Percentiles rank a stretch among this genome's conserved stretches.
These are phyloP conservation scores for Volucella zonaria DNA, from an alignment of 2,888 invertebrate species.

Conservation along the genomic window DNA sequence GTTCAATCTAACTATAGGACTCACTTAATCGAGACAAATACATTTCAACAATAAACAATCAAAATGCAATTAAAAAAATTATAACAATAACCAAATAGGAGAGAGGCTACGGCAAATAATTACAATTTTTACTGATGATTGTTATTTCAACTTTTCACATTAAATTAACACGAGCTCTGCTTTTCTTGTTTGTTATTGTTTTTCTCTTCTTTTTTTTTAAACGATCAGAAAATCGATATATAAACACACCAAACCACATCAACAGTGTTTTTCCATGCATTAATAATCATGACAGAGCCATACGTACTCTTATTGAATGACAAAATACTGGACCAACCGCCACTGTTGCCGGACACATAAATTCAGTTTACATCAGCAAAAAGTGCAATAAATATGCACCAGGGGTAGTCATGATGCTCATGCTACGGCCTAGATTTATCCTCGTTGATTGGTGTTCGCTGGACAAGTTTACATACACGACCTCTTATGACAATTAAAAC, in stretches of 20 bases:
- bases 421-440: constrained; percentile 47
- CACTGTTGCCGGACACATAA: constrained; percentile 25
- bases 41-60: constrained; percentile 47
- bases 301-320: constrained; percentile 33
- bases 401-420: background rate
- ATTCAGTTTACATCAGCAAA: constrained; percentile 70
- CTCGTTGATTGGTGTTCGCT: constrained; percentile 41
- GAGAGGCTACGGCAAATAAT: constrained; percentile 9
- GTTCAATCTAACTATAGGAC: constrained; percentile 50
- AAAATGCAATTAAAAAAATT: constrained; percentile 54
- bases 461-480: constrained; percentile 69
- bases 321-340: constrained; percentile 25
- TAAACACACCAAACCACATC: constrained; percentile 27
- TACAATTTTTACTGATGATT: constrained; percentile 29
- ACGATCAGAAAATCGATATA: constrained; percentile 16
- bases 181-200: background rate
- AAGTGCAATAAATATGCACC: constrained; percentile 47
- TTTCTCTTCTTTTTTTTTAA: constrained; percentile 6
- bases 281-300: constrained; percentile 15
- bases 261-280: constrained; percentile 35
- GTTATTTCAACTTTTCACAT: constrained; percentile 26
- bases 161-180: background rate
- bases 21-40: constrained; percentile 55
- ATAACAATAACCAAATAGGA: constrained; percentile 16
- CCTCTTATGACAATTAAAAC: constrained; percentile 83